Percentiles rank a stretch among this genome's conserved stretches.
Conservation (phyloP, 1,140 invertebrate species). For the Leptestheria dahalacensis region DNA sequence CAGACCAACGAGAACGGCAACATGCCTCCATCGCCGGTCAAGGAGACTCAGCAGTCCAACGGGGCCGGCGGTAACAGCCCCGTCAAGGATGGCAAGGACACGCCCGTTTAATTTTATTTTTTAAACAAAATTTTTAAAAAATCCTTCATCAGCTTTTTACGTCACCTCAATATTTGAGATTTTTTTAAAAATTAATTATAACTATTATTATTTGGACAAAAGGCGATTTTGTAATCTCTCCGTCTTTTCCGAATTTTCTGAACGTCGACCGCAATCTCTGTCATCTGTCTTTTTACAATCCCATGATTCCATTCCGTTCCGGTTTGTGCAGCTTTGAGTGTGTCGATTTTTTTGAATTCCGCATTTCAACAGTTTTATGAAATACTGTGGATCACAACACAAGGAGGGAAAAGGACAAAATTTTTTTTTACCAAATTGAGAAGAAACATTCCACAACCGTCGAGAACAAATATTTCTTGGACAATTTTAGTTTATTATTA, state of each 20-base stretch:
- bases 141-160: neutral
- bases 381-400: neutral
- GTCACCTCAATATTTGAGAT: neutral
- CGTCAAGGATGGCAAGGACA: neutral
- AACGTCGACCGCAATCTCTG: too few relatives aligned
- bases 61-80: neutral
- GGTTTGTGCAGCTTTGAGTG: too few relatives aligned
- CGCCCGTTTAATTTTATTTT: neutral
- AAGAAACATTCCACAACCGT: too few relatives aligned
- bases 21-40: neutral
- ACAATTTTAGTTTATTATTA: too few relatives aligned
- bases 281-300: too few relatives aligned
- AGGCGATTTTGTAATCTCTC: too few relatives aligned
- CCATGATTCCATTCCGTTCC: too few relatives aligned
- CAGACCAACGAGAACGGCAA: constrained; percentile 4
- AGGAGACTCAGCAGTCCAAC: neutral
- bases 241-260: too few relatives aligned
- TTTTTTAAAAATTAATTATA: neutral
- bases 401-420: neutral
- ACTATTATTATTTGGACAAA: too few relatives aligned
- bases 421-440: too few relatives aligned
- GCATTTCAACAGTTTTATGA: neutral
- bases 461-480: too few relatives aligned
- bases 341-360: too few relatives aligned
- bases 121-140: neutral